Evolutionary conservation across 2,888 invertebrate genomes (phyloP), one percentile per base, ranked within the genome.

Genomic region (Diogma glabrata): DNA sequence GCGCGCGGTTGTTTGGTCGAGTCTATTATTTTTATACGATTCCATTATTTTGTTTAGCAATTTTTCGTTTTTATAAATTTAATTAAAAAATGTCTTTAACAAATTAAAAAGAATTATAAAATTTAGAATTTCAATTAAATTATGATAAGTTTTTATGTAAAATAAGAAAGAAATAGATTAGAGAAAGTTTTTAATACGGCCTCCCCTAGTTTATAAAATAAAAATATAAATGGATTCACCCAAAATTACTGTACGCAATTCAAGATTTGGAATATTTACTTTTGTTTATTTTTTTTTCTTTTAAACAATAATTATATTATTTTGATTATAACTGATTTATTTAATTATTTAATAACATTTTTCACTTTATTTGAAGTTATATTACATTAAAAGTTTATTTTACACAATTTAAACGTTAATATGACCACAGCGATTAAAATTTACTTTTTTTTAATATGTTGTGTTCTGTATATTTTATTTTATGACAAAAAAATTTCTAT

Each of bases 1-100:
- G 64, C 64, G 64, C 63, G 63, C 63, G 60, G 58, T 60, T 61
- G 61, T 61, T 61, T 61, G 61, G 61, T 58, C 59, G 59, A 61
- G 58, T 56, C 55, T 57, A 60, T 58, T 58, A 24, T 46, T 46
- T 46, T 16, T 24, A 22, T 46, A 46, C 46, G 16, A 46, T 14
- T 45, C 22, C 45, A 45, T 45, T 23, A 40, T 16, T 38, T 24
- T 45, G 19, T 10, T 43, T 8, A 43, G n/a, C 40, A 19, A 43
- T 43, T 43, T 43, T 14, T 22, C 20, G n/a, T 43, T 46, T 8
- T 10, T 46, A 46, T 26, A 24, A 46, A 24, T 46, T 24, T 46
- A 3, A 36, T 36, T 16, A 46, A 16, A 24, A 46, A 26, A 46
- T 17, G 2, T 8, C 24, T 24, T 46, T 46, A 46, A 46, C 16